phyloP scores from a whole-genome alignment of 2,797 vertebrate species.

The Alectoris magna region DNA sequence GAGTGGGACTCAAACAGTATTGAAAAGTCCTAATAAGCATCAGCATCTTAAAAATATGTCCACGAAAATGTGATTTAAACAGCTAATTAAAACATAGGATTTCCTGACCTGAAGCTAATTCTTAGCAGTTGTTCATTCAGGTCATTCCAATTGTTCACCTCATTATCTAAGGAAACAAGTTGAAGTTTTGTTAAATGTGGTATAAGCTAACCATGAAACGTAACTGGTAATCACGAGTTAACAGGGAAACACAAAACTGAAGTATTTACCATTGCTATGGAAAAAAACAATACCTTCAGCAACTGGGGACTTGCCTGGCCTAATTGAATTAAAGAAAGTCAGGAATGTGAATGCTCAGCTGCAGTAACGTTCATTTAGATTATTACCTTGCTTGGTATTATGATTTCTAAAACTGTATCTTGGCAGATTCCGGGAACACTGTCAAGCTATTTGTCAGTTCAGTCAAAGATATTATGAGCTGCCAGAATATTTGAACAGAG shows the following conservation, averaged over 20 bases:
- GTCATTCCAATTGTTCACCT: background rate
- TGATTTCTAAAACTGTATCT: slow-evolving; percentile 49
- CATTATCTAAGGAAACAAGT: background rate
- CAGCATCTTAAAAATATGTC: background rate
- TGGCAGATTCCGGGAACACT: slow-evolving; percentile 49
- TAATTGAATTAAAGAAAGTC: background rate
- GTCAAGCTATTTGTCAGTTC: slow-evolving; percentile 64
- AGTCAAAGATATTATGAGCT: slow-evolving; percentile 49
- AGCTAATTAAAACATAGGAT: background rate
- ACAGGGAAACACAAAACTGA: background rate
- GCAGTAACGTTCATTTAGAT: slow-evolving; percentile 19
- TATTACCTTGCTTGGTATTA: slow-evolving; percentile 34
- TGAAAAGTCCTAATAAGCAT: background rate
- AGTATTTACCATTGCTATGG: background rate
- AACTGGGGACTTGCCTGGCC: background rate
- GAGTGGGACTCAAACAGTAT: background rate
- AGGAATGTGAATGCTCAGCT: slow-evolving; percentile 6
- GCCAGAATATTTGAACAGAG: slow-evolving; percentile 32
- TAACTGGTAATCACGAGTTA: background rate
- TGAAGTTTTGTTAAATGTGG: background rate
- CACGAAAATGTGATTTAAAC: background rate
- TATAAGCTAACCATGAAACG: background rate
- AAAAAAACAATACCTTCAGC: background rate
- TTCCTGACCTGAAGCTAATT: background rate
- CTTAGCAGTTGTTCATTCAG: background rate